A percentile compares a stretch with the other conserved stretches of the same genome.
Evolutionary conservation across 2,113 vertebrate species (phyloP).

Genomic region (Prinia subflava): DNA sequence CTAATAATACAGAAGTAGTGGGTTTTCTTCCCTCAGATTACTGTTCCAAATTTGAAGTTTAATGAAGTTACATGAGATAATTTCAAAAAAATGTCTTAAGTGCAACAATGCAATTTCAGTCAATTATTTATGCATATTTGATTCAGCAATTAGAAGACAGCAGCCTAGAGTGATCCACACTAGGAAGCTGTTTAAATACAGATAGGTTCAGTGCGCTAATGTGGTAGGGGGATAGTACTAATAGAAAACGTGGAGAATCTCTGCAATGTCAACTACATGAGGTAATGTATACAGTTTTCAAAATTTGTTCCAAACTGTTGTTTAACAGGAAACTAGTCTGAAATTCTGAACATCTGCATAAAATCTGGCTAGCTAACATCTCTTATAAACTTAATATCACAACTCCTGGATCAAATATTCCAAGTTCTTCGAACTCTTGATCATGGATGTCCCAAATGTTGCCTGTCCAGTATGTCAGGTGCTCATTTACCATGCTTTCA

Average conservation of each 20-base stretch:
- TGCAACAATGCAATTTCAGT: background rate
- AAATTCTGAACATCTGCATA: background rate
- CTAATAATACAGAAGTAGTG: conserved; percentile 29
- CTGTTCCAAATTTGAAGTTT: conserved; percentile 21
- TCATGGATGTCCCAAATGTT: background rate
- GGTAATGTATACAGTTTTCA: background rate
- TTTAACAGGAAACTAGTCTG: background rate
- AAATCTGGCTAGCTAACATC: background rate
- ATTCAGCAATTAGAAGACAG: conserved; percentile 56
- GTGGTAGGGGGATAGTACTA: background rate
- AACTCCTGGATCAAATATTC: background rate
- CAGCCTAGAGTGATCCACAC: background rate
- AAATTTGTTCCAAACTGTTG: background rate
- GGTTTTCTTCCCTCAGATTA: conserved; percentile 45
- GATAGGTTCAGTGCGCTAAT: background rate
- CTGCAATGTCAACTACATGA: background rate
- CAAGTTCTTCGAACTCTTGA: background rate
- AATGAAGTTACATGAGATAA: conserved; percentile 48
- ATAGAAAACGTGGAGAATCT: background rate
- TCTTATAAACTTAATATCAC: background rate
- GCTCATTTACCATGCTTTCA: background rate
- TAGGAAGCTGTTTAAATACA: conserved; percentile 36
- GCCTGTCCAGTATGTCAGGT: background rate
- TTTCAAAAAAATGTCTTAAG: conserved; percentile 58
- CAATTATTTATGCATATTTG: conserved; percentile 61